These are phyloP conservation scores for Molothrus ater DNA, from an alignment of 2,797 vertebrate genomes.

Conservation along the genomic window DNA sequence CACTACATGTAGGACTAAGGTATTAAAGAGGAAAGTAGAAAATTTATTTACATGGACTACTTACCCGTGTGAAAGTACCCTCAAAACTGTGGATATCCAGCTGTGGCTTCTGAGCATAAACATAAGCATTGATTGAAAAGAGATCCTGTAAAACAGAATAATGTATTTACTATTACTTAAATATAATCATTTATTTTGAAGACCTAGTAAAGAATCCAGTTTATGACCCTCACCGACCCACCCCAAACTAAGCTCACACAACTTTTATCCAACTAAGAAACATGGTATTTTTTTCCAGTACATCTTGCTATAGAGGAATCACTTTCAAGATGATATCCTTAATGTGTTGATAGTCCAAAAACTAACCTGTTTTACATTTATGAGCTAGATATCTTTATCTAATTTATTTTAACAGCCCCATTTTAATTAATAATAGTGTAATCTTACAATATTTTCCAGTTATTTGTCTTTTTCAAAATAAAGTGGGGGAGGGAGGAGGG, in stretches of 20 bases:
- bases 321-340: not conserved
- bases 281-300: rapidly evolving
- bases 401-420: not conserved
- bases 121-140: slow-evolving; percentile 92
- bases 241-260: not conserved
- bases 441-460: not conserved
- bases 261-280: not conserved
- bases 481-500: not conserved
- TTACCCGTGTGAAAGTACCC: slow-evolving; percentile 96
- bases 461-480: not conserved
- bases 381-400: not conserved
- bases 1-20: not conserved
- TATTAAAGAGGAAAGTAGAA: not conserved
- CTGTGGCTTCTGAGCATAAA: slow-evolving; percentile 94
- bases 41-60: not conserved
- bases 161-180: slow-evolving; percentile 1
- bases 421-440: not conserved
- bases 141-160: slow-evolving; percentile 87
- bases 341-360: not conserved
- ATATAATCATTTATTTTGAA: not conserved
- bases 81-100: slow-evolving; percentile 98
- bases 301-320: not conserved
- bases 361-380: not conserved
- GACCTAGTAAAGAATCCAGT: not conserved
- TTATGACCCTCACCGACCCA: not conserved